Conservation (phyloP, 2,797 vertebrate species). For the Xyrichtys novacula region DNA sequence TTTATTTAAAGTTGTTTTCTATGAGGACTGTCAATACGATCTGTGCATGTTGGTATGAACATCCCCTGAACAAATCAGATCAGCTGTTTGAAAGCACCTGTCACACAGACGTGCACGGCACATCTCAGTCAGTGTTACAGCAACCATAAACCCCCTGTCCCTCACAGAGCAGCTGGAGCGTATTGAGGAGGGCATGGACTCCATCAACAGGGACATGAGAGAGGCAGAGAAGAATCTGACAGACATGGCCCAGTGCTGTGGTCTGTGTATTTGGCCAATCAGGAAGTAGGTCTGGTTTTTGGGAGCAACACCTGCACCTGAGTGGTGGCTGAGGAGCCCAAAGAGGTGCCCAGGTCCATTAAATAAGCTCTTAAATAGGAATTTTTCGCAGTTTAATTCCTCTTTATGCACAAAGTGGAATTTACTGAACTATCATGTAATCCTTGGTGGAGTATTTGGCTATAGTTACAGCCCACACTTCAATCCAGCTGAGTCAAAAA, state of each 20-base stretch:
- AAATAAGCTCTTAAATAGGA: background rate
- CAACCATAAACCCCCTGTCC: slow-evolving; percentile 23
- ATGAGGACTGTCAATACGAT: too few relatives aligned
- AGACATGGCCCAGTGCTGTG: slow-evolving; percentile 84
- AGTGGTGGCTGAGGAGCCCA: background rate
- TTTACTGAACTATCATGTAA: too few relatives aligned
- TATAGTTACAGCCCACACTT: too few relatives aligned
- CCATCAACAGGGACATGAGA: slow-evolving; percentile 87
- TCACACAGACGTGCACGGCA: too few relatives aligned
- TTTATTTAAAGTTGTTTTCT: too few relatives aligned
- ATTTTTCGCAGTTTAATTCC: background rate
- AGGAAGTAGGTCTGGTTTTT: slow-evolving; percentile 77
- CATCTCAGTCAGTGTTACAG: background rate
- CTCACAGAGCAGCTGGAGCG: slow-evolving; percentile 85
- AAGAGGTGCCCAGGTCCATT: slow-evolving; percentile 50
- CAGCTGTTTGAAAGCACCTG: too few relatives aligned
- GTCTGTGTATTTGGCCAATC: slow-evolving; percentile 75
- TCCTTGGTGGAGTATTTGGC: too few relatives aligned
- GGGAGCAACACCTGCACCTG: background rate
- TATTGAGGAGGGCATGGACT: slow-evolving; percentile 85
- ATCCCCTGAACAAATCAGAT: background rate
- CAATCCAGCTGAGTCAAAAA: background rate
- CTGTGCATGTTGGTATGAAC: background rate
- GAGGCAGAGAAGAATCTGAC: slow-evolving; percentile 88
- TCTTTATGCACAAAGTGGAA: background rate